Conservation (phyloP, 2,888 invertebrate genomes). For the Apamea anceps region DNA sequence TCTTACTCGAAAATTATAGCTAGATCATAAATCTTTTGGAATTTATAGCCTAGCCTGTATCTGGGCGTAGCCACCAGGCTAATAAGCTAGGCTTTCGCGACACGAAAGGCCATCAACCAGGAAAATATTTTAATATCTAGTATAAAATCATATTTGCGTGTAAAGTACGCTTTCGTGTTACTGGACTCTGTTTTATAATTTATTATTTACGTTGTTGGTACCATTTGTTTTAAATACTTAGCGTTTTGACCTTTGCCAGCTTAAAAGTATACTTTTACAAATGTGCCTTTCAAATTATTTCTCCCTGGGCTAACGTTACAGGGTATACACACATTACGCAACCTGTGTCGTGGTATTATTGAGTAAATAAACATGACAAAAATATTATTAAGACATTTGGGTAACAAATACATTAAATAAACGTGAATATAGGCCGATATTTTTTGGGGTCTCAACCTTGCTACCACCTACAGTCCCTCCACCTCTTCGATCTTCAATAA, state of each 20-base stretch:
- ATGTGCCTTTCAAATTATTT: constrained; percentile 4
- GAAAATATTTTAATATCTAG: constrained; percentile 15
- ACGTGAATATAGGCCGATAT: neutral
- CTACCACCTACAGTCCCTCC: neutral
- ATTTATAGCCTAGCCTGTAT: constrained; percentile 36
- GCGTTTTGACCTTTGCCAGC: neutral
- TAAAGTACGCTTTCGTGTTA: constrained; percentile 29
- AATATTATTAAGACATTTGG: neutral
- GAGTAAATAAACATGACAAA: neutral
- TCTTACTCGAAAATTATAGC: neutral
- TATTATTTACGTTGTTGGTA: constrained; percentile 5
- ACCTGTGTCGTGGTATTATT: neutral
- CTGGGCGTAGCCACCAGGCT: constrained; percentile 24
- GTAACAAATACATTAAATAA: neutral
- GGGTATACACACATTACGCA: neutral
- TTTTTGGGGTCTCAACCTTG: neutral
- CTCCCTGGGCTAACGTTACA: neutral
- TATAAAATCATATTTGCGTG: constrained; percentile 38
- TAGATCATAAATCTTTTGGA: constrained; percentile 23
- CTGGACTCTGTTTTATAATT: constrained; percentile 1
- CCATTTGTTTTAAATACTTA: constrained; percentile 5
- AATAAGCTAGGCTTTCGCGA: constrained; percentile 7
- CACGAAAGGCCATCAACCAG: constrained; percentile 34
- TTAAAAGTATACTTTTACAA: constrained; percentile 16
- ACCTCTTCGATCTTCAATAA: neutral